Percentiles rank a stretch among this genome's conserved stretches.
These are phyloP conservation scores for Pogona vitticeps DNA, from an alignment of 2,113 vertebrate species.

Conservation along the genomic window DNA sequence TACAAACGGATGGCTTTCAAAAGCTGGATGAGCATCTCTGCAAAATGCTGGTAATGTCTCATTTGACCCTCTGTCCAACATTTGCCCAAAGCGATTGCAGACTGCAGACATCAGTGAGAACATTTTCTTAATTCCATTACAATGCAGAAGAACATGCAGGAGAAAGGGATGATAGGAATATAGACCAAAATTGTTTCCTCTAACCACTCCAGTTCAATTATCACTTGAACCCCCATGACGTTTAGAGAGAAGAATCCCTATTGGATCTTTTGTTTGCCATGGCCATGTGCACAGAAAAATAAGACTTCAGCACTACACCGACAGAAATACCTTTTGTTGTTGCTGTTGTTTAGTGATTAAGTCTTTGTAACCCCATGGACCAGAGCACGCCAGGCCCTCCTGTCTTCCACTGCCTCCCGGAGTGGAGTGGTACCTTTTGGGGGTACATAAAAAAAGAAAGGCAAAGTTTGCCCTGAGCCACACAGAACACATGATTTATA, in stretches of 20 bases:
- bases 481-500: constrained; percentile 5
- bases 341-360: no score
- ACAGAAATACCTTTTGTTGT: not conserved
- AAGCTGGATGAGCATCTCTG: no score
- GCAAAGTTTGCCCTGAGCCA: not conserved
- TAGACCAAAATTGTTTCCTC: not conserved
- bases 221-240: not conserved
- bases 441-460: not conserved
- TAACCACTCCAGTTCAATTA: not conserved
- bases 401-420: no score
- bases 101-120: not conserved
- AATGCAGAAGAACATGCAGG: not conserved
- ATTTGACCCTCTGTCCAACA: not conserved
- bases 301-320: not conserved
- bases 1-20: no score
- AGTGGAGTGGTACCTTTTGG: no score
- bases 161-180: not conserved
- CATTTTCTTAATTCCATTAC: not conserved
- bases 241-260: not conserved
- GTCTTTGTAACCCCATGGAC: no score
- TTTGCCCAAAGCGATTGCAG: not conserved
- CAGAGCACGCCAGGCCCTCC: no score
- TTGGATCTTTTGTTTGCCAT: not conserved
- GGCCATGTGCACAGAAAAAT: not conserved
- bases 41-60: no score